These are phyloP conservation scores for Archips crataeganus DNA, from an alignment of 2,888 invertebrate species.

Conservation along the genomic window DNA sequence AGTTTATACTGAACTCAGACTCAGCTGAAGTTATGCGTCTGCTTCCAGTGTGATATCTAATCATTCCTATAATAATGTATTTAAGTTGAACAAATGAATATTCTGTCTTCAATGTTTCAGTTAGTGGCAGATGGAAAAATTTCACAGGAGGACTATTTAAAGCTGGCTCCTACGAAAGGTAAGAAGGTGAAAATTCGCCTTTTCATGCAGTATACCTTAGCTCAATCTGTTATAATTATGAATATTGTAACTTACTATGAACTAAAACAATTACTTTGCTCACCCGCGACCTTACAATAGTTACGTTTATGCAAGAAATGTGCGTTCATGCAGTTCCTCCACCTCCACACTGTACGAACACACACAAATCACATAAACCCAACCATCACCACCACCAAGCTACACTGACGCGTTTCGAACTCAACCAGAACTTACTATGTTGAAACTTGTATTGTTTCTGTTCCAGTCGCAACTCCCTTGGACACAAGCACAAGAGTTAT, in stretches of 20 bases:
- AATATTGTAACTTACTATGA: not conserved
- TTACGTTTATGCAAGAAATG: too few species aligned
- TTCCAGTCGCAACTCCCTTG: conserved; percentile 64
- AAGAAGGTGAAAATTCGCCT: conserved; percentile 43
- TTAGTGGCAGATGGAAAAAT: conserved; percentile 80
- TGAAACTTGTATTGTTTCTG: conserved; percentile 45
- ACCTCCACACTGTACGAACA: too few species aligned
- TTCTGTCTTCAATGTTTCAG: conserved; percentile 66
- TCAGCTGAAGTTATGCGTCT: not conserved
- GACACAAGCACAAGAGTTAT: conserved; percentile 62
- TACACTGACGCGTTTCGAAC: too few species aligned
- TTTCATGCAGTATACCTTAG: conserved; percentile 12
- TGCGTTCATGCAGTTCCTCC: too few species aligned
- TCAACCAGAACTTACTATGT: not conserved
- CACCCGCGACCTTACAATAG: too few species aligned
- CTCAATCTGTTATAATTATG: conserved; percentile 14
- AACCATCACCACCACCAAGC: too few species aligned
- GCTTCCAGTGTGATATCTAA: conserved; percentile 22
- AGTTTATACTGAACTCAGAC: conserved; percentile 20
- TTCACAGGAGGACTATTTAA: conserved; percentile 78
- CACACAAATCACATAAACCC: too few species aligned
- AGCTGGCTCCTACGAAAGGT: conserved; percentile 80
- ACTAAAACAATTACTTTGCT: too few species aligned
- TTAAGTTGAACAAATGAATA: conserved; percentile 18
- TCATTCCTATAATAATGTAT: conserved; percentile 17